Evolutionary conservation across 2,113 vertebrate species (phyloP).

Genomic region (Nycticorax nycticorax): DNA sequence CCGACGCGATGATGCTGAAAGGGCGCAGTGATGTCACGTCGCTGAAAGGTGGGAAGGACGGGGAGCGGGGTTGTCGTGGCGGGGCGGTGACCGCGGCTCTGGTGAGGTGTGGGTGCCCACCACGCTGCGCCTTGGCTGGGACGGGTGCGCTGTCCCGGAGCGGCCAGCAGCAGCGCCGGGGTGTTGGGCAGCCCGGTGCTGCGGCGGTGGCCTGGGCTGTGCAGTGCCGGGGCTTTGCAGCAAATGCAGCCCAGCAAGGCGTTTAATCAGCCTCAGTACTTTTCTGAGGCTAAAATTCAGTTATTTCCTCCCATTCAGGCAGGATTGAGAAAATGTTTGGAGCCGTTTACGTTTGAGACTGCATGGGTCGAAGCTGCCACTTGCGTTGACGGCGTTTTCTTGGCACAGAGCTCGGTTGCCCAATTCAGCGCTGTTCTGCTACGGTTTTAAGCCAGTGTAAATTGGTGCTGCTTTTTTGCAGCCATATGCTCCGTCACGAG

Average conservation of each 20-base stretch:
- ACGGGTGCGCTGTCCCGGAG: neutral
- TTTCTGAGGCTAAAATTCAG: neutral
- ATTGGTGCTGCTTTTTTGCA: neutral
- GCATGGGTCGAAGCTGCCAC: fast-evolving
- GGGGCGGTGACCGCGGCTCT: fast-evolving
- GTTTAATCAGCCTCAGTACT: neutral
- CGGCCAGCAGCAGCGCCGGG: fast-evolving
- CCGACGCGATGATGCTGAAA: fast-evolving
- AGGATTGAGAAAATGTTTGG: fast-evolving
- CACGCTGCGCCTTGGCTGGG: fast-evolving
- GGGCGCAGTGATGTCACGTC: fast-evolving
- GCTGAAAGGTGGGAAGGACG: fast-evolving
- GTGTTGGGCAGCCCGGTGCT: fast-evolving
- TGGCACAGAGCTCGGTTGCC: neutral
- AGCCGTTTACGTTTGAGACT: neutral
- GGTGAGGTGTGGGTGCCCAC: neutral
- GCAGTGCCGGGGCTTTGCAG: too few relatives aligned
- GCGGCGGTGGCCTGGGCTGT: too few relatives aligned
- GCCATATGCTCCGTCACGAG: neutral
- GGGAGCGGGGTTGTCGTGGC: too few relatives aligned
- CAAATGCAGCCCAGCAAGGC: neutral
- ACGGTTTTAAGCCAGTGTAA: fast-evolving
- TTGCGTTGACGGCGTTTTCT: fast-evolving
- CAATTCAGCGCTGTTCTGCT: fast-evolving
- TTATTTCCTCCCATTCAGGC: neutral